Evolutionary conservation across 2,888 invertebrate species (phyloP).

Genomic region (Eutolmus rufibarbis): DNA sequence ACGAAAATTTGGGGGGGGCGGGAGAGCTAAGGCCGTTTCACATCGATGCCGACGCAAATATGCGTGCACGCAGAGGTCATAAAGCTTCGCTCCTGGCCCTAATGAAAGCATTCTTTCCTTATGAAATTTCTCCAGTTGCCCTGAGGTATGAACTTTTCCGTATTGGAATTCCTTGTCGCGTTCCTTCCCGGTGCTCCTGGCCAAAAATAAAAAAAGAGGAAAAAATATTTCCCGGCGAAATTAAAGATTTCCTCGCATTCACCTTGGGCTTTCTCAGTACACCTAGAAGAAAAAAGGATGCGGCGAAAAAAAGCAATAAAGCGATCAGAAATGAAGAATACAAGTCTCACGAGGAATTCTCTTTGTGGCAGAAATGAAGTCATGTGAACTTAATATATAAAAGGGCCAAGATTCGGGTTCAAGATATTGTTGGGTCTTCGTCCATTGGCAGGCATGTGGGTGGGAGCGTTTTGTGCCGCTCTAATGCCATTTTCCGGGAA

Average conservation of each 20-base stretch:
- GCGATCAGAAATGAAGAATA: background rate
- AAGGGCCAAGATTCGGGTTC: background rate
- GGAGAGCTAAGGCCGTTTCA: background rate
- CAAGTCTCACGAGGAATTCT: background rate
- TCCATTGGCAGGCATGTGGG: background rate
- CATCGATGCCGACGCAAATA: background rate
- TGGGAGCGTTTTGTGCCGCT: background rate
- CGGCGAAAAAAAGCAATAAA: background rate
- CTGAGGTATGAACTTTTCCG: constrained; percentile 32
- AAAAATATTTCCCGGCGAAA: background rate
- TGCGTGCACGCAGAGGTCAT: constrained; percentile 19
- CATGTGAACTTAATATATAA: background rate
- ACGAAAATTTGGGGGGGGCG: background rate
- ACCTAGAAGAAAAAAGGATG: background rate
- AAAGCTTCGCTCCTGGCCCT: background rate
- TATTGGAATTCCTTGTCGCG: constrained; percentile 26
- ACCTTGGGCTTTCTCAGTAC: background rate
- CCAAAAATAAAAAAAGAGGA: background rate
- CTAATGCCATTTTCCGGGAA: background rate
- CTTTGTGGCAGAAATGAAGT: background rate
- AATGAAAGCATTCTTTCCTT: constrained; percentile 31
- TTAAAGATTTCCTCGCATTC: background rate
- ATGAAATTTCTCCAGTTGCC: constrained; percentile 22
- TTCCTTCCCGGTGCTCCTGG: background rate
- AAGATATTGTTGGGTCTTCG: background rate